phyloP scores from a whole-genome alignment of 2,797 vertebrate species.

The Phaenicophaeus curvirostris region DNA sequence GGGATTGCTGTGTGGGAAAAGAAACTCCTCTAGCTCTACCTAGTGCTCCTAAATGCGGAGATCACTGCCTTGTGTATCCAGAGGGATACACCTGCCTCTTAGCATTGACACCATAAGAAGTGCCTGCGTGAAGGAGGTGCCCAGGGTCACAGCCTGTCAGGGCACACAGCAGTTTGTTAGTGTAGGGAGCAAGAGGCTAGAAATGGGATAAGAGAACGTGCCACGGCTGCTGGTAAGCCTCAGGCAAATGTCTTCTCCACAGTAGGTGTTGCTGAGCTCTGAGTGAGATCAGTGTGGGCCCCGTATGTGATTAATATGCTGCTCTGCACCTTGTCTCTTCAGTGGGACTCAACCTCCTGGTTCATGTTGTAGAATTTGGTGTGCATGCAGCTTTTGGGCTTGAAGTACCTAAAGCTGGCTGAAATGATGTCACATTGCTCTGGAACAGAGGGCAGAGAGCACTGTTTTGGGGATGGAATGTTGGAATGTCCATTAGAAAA shows the following conservation, averaged over 20 bases:
- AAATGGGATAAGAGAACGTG: background rate
- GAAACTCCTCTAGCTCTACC: background rate
- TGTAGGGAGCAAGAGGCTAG: background rate
- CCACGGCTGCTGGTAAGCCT: background rate
- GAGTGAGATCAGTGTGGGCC: background rate
- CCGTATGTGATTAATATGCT: background rate
- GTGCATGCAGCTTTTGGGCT: background rate
- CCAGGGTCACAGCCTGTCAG: background rate
- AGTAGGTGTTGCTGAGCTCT: background rate
- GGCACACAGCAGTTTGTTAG: accelerated
- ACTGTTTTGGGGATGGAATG: background rate
- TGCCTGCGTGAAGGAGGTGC: background rate
- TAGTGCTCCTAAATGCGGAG: background rate
- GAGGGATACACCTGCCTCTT: background rate
- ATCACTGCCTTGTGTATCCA: background rate
- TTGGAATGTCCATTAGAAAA: background rate
- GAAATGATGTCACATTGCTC: background rate
- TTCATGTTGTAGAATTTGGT: background rate
- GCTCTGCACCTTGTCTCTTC: background rate
- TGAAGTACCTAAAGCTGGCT: background rate
- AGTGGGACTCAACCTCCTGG: background rate
- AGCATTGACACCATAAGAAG: background rate
- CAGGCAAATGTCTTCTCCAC: background rate
- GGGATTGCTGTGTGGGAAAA: background rate
- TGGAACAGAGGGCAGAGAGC: background rate